Conservation (phyloP, 23 tunicate species). For the Oikopleura dioica region DNA sequence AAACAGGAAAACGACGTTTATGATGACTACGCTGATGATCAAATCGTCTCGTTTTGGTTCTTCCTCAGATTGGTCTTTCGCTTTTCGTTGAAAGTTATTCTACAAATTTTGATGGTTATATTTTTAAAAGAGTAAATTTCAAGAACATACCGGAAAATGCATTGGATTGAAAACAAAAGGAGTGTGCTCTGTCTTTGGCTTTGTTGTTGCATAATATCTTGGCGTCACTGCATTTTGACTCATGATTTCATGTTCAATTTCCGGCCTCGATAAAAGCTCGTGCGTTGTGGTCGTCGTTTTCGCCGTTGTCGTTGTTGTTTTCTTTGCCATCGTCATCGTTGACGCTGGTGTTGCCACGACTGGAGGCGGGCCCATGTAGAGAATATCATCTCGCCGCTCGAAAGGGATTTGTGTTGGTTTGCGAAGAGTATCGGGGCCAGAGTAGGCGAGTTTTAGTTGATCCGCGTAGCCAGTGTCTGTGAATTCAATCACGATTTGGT, state of each 20-base stretch:
- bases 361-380: slow-evolving; percentile 11
- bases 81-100: neutral
- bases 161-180: neutral
- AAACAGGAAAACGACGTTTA: neutral
- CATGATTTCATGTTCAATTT: neutral
- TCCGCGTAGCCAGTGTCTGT: slow-evolving; percentile 5
- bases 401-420: neutral
- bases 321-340: neutral
- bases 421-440: slow-evolving; percentile 1
- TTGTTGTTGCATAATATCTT: neutral
- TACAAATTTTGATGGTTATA: neutral
- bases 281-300: neutral
- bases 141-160: neutral
- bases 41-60: neutral
- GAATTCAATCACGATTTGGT: slow-evolving; percentile 3
- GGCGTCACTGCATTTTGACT: neutral
- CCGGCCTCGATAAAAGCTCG: neutral
- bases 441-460: neutral
- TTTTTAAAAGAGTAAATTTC: neutral
- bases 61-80: neutral
- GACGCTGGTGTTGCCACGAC: neutral
- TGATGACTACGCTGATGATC: neutral
- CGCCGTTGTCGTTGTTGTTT: neutral
- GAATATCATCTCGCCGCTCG: slow-evolving; percentile 6
- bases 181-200: neutral